Base-by-base conservation (phyloP, 2,888 invertebrate genomes). In the Sipha maydis region DNA sequence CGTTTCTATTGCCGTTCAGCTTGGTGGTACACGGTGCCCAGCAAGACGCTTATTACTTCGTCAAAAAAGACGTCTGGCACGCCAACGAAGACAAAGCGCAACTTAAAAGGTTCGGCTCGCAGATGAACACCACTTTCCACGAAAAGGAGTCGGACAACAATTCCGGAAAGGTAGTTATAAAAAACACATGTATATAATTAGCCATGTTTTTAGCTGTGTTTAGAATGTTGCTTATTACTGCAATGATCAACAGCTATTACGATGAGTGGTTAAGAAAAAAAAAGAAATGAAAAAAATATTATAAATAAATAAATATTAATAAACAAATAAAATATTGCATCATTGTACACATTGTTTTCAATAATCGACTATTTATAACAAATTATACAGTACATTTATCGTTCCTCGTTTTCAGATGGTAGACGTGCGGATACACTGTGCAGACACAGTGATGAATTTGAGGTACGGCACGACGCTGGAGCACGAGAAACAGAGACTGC, bases 381-480 rank as follows among this genome's bases (percentile, higher is more conserved):
- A n/a, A n/a, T n/a, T n/a, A n/a, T n/a, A n/a, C n/a, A n/a, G n/a
- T 34, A 41, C 0, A 41, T 1, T 41, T 41, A 41, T 41, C 11
- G 8, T 41, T 54, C 34, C 34, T 0, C n/a, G 75, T 73, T 41
- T 54, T 3, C 79, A 91, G 91, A 90, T 91, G 41, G 94, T 96
- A 89, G 97, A 97, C 92, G 96, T 98, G 17, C 96, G 97, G 92
- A 97, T 99, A 90, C 97, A 97, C 91, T 97, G 97, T 0, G 94
- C 95, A 75, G 97, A 97, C 92, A 97, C 97, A 90, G 96, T 98
- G 79, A 95, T 99, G 90, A 98, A 98, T 92, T 93, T 99, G 90
- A 94, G 98, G n/a, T 98, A 98, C 91, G 99, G 99, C 76, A 97
- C 98, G 28, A 97, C 96, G 7, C 95, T 96, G 19, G 97, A 97